Evolutionary conservation across 1,140 invertebrate species (phyloP), one percentile per base, ranked within the genome.

Genomic region (Saccostrea glomerata): DNA sequence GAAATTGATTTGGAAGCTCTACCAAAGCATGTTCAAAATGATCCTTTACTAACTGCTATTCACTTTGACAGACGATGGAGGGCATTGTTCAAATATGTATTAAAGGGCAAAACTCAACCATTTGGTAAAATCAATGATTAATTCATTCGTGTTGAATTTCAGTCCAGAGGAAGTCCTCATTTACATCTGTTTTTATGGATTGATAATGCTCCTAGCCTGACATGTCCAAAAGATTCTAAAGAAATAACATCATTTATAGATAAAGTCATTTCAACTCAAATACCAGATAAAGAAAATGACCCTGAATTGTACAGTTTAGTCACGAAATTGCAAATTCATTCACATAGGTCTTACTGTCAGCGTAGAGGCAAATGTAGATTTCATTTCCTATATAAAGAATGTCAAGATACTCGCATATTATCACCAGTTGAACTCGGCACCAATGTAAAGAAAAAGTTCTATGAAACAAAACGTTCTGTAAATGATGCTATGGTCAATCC

Each of bases 401-500:
- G 85, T 36, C 58, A 54, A 23, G 15, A 58, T 30, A 85, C 83
- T 66, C n/a, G 30, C 82, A 40, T 84, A 40, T 40, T 82, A 30
- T 20, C 15, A 23, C 25, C 13, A n/a, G 58, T 83, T 66, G 56
- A 4, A 36, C 20, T 63, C 55, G 77, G 36, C n/a, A 85, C 40
- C 58, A 83, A 84, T 20, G 6, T 7, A 30, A 73, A 56, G 60
- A 83, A 86, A 7, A 84, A 58, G 23, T 87, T 87, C 36, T 89
- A 89, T 87, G 89, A 89, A 86, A 87, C 89, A 12, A 56, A 86
- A 20, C 23, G 86, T 1, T 15, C 55, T 40, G 1, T 2, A 20
- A 83, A 47, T 82, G 89, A 87, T 23, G 23, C 20, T 20, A 86
- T 63, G 70, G 47, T 90, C 12, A 90, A 90, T 90, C 84, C 89